phyloP scores from a whole-genome alignment of 1,140 invertebrate species.

The Augochlora pura region DNA sequence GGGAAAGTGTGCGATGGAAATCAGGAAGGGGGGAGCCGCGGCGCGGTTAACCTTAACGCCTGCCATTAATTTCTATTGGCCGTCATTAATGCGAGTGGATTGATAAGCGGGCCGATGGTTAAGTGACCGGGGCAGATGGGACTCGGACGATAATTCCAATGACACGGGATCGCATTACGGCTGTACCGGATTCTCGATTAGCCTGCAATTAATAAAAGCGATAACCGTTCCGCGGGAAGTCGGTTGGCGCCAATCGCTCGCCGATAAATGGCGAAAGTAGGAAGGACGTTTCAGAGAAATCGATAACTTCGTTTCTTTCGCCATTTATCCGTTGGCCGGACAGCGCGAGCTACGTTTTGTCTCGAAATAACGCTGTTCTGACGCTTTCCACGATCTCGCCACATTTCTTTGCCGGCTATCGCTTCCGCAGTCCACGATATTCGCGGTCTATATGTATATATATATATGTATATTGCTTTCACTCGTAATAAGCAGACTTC shows the following conservation, averaged over 20 bases:
- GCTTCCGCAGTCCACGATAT: no score
- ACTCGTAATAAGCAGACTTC: no score
- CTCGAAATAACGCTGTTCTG: neutral
- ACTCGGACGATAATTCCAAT: conserved; percentile 37
- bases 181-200: conserved; percentile 51
- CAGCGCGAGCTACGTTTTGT: no score
- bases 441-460: no score
- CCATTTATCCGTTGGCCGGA: neutral
- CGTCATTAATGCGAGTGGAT: conserved; percentile 48
- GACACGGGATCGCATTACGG: conserved; percentile 43
- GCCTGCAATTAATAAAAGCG: conserved; percentile 57
- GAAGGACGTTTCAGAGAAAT: conserved; percentile 38
- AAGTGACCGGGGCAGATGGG: conserved; percentile 23
- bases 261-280: conserved; percentile 50
- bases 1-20: neutral
- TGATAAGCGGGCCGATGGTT: conserved; percentile 44
- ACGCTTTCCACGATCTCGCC: neutral
- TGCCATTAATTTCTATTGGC: conserved; percentile 53
- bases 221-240: conserved; percentile 54
- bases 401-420: neutral
- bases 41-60: conserved; percentile 36
- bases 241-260: conserved; percentile 43
- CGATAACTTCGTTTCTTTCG: conserved; percentile 17
- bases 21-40: conserved; percentile 32
- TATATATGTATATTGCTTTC: no score